Evolutionary conservation across 2,113 vertebrate species (phyloP).

Genomic region (Agapornis roseicollis): DNA sequence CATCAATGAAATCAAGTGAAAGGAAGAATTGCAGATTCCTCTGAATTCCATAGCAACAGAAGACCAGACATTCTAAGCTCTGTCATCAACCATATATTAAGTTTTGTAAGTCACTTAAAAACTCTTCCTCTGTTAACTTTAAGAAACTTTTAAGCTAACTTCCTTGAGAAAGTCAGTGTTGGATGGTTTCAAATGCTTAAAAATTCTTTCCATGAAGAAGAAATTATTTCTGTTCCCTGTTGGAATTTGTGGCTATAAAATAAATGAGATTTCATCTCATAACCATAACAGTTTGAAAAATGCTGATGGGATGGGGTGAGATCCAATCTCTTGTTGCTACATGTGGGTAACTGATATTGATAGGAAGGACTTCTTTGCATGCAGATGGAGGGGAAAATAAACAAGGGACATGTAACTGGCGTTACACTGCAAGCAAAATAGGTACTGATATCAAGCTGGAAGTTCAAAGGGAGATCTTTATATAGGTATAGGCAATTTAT

Average conservation of each 20-base stretch:
- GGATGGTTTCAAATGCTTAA: background rate
- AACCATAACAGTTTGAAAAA: slow-evolving; percentile 8
- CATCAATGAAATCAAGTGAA: background rate
- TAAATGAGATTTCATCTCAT: slow-evolving; percentile 11
- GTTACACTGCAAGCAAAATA: background rate
- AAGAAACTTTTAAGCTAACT: background rate
- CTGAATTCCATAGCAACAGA: background rate
- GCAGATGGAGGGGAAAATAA: background rate
- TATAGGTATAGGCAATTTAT: background rate
- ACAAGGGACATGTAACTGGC: background rate
- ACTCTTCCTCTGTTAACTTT: background rate
- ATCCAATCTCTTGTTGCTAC: background rate
- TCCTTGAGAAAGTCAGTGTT: background rate
- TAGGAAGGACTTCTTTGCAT: background rate
- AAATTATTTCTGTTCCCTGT: background rate
- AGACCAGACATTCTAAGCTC: background rate
- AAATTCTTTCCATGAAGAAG: background rate
- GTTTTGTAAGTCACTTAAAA: background rate
- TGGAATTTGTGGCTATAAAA: background rate
- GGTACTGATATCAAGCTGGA: background rate
- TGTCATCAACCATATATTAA: background rate
- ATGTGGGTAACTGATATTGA: background rate
- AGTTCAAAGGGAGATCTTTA: background rate
- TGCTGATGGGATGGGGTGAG: background rate
- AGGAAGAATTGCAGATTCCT: background rate